Percentiles rank a stretch among this genome's conserved stretches.
Evolutionary conservation across 2,888 invertebrate species (phyloP).

Genomic region (Leucozona laternaria): DNA sequence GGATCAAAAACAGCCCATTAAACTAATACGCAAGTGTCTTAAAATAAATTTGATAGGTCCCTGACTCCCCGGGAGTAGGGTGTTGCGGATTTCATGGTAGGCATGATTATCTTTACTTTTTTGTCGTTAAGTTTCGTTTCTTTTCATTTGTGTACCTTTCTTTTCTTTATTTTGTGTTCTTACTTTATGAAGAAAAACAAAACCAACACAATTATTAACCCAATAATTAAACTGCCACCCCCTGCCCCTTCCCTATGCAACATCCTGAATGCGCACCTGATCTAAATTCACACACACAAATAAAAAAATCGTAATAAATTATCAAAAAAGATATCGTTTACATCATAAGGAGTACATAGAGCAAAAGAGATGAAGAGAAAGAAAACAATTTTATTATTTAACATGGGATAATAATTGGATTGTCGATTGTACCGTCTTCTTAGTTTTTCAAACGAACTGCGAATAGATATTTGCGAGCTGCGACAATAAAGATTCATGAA

Average conservation of each 20-base stretch:
- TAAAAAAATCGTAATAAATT: constrained; percentile 71
- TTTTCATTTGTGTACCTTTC: no score
- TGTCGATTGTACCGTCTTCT: constrained; percentile 9
- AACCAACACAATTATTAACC: no score
- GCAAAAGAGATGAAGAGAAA: background rate
- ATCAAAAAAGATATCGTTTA: constrained; percentile 69
- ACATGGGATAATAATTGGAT: background rate
- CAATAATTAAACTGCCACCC: background rate
- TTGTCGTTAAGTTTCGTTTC: no score
- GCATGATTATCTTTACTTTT: no score
- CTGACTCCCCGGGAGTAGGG: no score
- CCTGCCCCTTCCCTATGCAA: background rate
- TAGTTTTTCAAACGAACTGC: background rate
- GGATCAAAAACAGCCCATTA: no score
- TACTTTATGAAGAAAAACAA: no score
- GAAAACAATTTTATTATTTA: constrained; percentile 16
- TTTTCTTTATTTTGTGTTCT: no score
- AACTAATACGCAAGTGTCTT: no score
- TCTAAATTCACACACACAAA: background rate
- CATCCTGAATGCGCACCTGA: background rate
- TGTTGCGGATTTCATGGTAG: no score
- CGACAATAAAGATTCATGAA: constrained; percentile 43
- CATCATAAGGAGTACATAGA: constrained; percentile 49
- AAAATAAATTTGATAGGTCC: no score
- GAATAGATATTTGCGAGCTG: no score